Conservation (phyloP, 2,888 invertebrate genomes). For the Nymphalis c-album region DNA sequence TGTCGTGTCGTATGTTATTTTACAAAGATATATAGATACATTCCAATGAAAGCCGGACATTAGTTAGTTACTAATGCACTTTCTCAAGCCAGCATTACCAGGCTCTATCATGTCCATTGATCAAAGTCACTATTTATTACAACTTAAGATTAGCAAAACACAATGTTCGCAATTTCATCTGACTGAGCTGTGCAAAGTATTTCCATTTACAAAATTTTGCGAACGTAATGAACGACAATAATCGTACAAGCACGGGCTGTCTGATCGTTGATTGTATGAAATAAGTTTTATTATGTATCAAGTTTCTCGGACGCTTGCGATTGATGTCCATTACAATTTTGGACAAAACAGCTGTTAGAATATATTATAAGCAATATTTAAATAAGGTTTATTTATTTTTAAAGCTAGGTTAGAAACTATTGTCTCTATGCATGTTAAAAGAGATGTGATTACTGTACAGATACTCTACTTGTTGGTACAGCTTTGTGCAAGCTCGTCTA, state of each 20-base stretch:
- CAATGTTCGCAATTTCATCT: slow-evolving; percentile 13
- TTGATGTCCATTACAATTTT: slow-evolving; percentile 45
- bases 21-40: too few relatives aligned
- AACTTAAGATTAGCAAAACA: slow-evolving; percentile 7
- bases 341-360: slow-evolving; percentile 35
- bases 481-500: too few relatives aligned
- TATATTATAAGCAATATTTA: neutral
- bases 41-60: too few relatives aligned
- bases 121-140: slow-evolving; percentile 12
- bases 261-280: slow-evolving; percentile 53
- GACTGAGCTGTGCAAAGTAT: neutral
- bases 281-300: slow-evolving; percentile 67
- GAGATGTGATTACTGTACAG: too few relatives aligned
- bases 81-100: neutral
- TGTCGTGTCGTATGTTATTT: too few relatives aligned
- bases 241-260: slow-evolving; percentile 48
- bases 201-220: slow-evolving; percentile 11
- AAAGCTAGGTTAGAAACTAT: too few relatives aligned
- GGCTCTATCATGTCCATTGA: slow-evolving; percentile 12
- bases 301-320: slow-evolving; percentile 55
- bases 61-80: slow-evolving; percentile 2
- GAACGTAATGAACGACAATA: slow-evolving; percentile 38
- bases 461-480: too few relatives aligned
- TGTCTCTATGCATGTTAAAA: too few relatives aligned
- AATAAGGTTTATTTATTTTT: too few relatives aligned